A percentile compares a stretch with the other conserved stretches of the same genome.
These are phyloP conservation scores for Aldrovandia affinis DNA, from an alignment of 2,797 vertebrate species.

Conservation along the genomic window DNA sequence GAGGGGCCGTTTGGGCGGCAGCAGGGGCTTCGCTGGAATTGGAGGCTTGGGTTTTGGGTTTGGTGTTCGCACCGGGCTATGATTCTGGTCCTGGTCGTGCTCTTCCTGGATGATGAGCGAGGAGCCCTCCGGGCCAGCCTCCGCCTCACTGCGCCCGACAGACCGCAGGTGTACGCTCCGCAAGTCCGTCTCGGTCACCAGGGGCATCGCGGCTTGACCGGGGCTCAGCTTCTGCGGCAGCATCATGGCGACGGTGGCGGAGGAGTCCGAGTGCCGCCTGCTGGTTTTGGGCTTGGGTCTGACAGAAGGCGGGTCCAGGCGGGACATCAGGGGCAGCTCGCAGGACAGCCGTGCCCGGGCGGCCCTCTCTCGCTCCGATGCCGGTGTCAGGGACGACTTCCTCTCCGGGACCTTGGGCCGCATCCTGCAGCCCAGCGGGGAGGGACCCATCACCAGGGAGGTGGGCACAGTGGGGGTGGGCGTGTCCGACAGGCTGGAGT, in stretches of 20 bases:
- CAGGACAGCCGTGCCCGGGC: conserved; percentile 80
- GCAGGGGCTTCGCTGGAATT: conserved; percentile 78
- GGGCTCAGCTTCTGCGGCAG: conserved; percentile 72
- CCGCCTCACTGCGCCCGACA: conserved; percentile 71
- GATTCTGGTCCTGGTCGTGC: conserved; percentile 36
- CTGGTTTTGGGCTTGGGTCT: conserved; percentile 72
- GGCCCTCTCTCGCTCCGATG: conserved; percentile 75
- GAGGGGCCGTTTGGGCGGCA: conserved; percentile 48
- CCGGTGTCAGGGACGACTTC: conserved; percentile 71
- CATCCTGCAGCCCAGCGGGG: conserved; percentile 86
- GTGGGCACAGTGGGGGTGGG: conserved; percentile 77
- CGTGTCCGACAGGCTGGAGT: conserved; percentile 85
- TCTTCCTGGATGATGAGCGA: conserved; percentile 58
- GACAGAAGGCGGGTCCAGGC: conserved; percentile 69
- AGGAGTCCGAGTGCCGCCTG: conserved; percentile 85
- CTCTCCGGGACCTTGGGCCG: conserved; percentile 84
- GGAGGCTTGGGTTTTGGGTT: conserved; percentile 80
- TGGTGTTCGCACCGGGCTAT: conserved; percentile 9
- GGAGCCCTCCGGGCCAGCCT: conserved; percentile 60
- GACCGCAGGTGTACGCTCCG: conserved; percentile 73
- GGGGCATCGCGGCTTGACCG: conserved; percentile 68
- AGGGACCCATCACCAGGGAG: conserved; percentile 81
- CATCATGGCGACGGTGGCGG: conserved; percentile 66
- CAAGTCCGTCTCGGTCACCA: conserved; percentile 82
- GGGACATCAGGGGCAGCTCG: conserved; percentile 73